Evolutionary conservation across 2,797 vertebrate genomes (phyloP).

Genomic region (Artibeus lituratus): DNA sequence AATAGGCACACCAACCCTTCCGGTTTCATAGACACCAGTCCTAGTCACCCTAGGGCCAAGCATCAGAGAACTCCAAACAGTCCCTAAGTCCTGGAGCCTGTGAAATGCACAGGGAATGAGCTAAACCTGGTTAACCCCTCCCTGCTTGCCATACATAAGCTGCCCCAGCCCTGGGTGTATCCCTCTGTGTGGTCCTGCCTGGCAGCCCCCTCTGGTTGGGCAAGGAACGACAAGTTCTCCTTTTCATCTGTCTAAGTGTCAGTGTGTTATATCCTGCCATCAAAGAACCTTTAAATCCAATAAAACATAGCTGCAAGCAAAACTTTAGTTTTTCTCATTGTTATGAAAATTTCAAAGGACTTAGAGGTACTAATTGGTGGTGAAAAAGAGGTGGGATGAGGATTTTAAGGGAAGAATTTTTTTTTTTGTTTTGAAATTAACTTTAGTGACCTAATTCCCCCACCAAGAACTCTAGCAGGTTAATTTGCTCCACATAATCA

Average conservation of each 20-base stretch:
- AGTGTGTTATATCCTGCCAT: neutral
- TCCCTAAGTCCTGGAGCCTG: neutral
- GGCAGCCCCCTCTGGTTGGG: neutral
- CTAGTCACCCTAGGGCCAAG: neutral
- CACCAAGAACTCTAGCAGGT: neutral
- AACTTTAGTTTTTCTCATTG: neutral
- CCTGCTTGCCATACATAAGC: neutral
- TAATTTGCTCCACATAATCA: neutral
- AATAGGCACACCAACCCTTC: too few relatives aligned
- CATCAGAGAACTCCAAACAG: neutral
- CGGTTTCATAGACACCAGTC: neutral
- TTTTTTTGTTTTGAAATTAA: neutral
- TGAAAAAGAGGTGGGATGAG: neutral
- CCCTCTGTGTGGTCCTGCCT: neutral
- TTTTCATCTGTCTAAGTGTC: neutral
- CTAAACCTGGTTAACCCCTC: neutral
- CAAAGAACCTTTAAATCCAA: neutral
- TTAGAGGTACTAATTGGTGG: neutral
- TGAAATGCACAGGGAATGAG: neutral
- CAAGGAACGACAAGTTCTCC: neutral
- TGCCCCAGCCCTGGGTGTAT: neutral
- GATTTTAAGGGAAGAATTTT: conserved; percentile 15
- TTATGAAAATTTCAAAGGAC: neutral
- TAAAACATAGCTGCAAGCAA: neutral
- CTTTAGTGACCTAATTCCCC: neutral